These are phyloP conservation scores for Cyrtorhinus lividipennis DNA, from an alignment of 1,140 invertebrate species.

Conservation along the genomic window DNA sequence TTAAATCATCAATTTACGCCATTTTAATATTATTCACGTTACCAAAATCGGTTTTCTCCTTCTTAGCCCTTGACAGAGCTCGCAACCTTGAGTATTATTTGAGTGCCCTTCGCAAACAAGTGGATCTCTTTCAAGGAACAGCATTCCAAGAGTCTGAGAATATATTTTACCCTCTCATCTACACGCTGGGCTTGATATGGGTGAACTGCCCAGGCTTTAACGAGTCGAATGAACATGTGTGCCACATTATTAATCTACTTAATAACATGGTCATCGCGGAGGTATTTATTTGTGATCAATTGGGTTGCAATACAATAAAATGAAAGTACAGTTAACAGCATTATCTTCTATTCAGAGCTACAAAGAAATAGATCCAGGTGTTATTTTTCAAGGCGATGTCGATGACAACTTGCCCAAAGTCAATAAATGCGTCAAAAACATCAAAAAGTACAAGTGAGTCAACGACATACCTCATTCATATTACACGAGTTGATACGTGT, in stretches of 20 bases:
- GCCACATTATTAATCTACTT: constrained; percentile 55
- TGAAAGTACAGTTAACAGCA: constrained; percentile 11
- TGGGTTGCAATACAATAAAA: constrained; percentile 24
- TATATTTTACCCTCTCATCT: constrained; percentile 47
- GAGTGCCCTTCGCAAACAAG: constrained; percentile 41
- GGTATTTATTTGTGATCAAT: constrained; percentile 26
- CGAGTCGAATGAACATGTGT: constrained; percentile 40
- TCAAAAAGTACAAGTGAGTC: constrained; percentile 40
- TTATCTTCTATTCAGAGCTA: constrained; percentile 23
- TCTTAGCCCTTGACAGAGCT: constrained; percentile 39
- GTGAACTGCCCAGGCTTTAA: constrained; percentile 62
- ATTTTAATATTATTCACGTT: too few relatives aligned
- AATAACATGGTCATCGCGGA: constrained; percentile 60
- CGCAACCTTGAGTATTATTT: constrained; percentile 50
- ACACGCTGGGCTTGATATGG: constrained; percentile 73
- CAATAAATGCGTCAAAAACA: constrained; percentile 32
- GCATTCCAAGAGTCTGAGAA: constrained; percentile 46
- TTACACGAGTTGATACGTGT: too few relatives aligned
- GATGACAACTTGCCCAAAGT: constrained; percentile 42
- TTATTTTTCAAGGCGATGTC: constrained; percentile 57
- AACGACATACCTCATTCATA: too few relatives aligned
- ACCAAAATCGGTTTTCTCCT: constrained; percentile 21
- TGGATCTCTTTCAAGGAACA: constrained; percentile 53
- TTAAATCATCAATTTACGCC: too few relatives aligned
- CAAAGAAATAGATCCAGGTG: constrained; percentile 35